Conservation (phyloP, 2,113 vertebrate species). For the Xerus inauris region DNA sequence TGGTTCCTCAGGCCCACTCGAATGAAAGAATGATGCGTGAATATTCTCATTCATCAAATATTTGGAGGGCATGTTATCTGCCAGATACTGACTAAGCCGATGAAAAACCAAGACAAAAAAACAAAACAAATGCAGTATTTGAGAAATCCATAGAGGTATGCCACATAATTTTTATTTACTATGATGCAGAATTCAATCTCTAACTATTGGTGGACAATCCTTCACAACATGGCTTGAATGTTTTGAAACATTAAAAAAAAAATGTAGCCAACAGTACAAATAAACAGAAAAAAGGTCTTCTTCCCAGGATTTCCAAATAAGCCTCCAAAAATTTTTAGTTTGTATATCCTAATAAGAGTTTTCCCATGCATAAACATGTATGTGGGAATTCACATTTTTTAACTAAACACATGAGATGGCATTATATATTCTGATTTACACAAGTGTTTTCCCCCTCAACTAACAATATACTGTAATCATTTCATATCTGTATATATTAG, state of each 20-base stretch:
- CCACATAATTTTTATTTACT: constrained; percentile 10
- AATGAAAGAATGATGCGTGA: not conserved
- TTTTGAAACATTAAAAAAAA: not conserved
- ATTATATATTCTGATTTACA: not conserved
- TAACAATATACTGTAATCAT: not conserved
- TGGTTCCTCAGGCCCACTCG: not conserved
- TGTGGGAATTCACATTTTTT: not conserved
- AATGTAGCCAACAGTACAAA: not conserved
- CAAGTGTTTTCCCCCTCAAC: not conserved
- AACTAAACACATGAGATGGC: not conserved
- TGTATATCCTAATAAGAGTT: not conserved
- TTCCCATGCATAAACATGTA: not conserved
- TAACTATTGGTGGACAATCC: not conserved
- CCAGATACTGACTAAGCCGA: not conserved
- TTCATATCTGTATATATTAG: not conserved
- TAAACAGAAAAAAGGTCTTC: not conserved
- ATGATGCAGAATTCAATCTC: not conserved
- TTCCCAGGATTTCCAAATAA: not conserved
- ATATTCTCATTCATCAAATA: constrained; percentile 12
- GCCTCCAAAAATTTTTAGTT: not conserved
- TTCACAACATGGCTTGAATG: not conserved
- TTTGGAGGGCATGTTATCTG: not conserved
- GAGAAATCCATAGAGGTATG: not conserved
- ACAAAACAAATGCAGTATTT: not conserved
- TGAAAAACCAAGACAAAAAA: not conserved